phyloP scores from a whole-genome alignment of 2,113 vertebrate species.

The Mobula hypostoma region DNA sequence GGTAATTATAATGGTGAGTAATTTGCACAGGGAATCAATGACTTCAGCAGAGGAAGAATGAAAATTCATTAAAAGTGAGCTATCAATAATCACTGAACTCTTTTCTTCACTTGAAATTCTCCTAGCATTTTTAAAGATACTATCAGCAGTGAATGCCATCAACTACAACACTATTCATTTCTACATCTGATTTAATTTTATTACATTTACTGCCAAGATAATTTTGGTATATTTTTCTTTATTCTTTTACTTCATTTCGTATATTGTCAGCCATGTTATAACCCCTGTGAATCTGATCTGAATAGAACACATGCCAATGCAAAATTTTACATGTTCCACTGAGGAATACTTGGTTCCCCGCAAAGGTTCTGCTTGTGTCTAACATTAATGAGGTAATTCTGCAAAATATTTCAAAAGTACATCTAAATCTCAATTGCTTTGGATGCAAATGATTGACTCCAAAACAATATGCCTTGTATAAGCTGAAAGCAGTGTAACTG shows the following conservation, averaged over 20 bases:
- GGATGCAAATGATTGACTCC: neutral
- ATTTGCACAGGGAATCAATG: neutral
- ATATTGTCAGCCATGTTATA: neutral
- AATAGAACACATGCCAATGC: neutral
- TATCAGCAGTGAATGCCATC: neutral
- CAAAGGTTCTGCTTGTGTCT: neutral
- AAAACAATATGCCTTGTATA: neutral
- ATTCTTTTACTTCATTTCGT: neutral
- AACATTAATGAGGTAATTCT: neutral
- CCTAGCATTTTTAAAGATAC: neutral
- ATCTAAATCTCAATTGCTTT: neutral
- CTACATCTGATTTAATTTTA: neutral
- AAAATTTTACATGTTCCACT: neutral
- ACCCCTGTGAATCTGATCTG: neutral
- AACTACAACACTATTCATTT: neutral
- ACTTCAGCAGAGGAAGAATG: neutral
- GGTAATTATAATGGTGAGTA: neutral
- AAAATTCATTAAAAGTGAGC: neutral
- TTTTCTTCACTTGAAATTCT: constrained; percentile 1
- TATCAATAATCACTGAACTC: neutral
- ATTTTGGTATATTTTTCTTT: neutral
- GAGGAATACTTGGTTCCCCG: neutral
- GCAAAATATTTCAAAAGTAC: neutral
- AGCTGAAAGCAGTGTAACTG: neutral
- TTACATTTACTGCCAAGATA: neutral